Percentiles rank a stretch among this genome's conserved stretches.
These are phyloP conservation scores for Meghimatium bilineatum DNA, from an alignment of 2,888 invertebrate species.

Conservation along the genomic window DNA sequence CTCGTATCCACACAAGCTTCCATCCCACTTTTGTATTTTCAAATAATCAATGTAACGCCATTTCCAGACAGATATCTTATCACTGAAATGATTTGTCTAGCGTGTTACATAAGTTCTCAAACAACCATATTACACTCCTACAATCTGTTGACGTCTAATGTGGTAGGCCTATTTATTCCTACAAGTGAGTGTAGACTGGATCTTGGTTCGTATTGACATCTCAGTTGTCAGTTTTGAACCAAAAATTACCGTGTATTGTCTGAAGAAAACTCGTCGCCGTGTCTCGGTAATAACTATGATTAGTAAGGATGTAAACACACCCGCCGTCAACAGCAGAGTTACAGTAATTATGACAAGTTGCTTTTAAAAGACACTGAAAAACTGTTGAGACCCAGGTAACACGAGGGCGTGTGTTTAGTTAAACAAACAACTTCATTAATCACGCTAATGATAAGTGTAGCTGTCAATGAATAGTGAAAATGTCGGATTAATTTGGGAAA, in stretches of 20 bases:
- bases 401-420: neutral
- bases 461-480: neutral
- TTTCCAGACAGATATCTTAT: too few relatives aligned
- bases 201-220: neutral
- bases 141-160: neutral
- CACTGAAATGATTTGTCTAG: too few relatives aligned
- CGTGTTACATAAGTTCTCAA: neutral
- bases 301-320: neutral
- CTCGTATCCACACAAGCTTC: too few relatives aligned
- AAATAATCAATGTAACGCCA: too few relatives aligned
- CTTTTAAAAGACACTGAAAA: neutral
- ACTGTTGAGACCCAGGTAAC: neutral
- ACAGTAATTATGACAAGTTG: neutral
- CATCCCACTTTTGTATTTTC: too few relatives aligned
- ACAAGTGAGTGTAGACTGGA: neutral
- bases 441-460: neutral
- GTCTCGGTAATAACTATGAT: neutral
- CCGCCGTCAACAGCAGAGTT: neutral
- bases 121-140: neutral
- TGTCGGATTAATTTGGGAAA: too few relatives aligned
- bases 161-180: too few relatives aligned
- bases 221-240: neutral
- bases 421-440: neutral
- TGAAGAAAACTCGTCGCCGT: neutral
- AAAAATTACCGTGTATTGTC: neutral